Conservation (phyloP, 1,140 invertebrate species). For the Zaprionus africanus region DNA sequence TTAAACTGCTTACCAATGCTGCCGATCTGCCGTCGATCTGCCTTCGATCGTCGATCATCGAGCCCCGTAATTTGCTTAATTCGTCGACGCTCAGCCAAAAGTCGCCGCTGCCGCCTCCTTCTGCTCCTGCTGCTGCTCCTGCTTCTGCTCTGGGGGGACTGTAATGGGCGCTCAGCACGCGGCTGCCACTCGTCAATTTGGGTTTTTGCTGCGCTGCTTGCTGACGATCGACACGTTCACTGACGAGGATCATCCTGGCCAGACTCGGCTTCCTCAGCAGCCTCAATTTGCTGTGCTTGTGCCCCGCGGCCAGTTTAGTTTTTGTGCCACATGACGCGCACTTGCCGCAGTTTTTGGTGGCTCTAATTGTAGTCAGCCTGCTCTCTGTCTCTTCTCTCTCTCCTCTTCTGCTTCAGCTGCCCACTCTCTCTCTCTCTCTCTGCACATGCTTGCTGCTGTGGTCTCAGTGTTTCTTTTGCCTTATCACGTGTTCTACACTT, state of each 20-base stretch:
- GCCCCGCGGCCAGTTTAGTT: constrained; percentile 54
- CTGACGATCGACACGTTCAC: constrained; percentile 52
- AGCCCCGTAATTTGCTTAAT: constrained; percentile 79
- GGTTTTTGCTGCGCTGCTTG: constrained; percentile 2
- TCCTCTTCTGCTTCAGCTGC: neutral
- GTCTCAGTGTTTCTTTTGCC: neutral
- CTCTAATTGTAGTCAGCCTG: constrained; percentile 46
- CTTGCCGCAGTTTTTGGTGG: constrained; percentile 54
- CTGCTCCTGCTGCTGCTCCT: neutral
- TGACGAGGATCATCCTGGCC: constrained; percentile 58
- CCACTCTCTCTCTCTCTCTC: neutral
- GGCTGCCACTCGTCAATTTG: constrained; percentile 77
- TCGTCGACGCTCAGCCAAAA: constrained; percentile 72
- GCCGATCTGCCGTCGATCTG: constrained; percentile 9
- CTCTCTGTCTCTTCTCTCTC: neutral
- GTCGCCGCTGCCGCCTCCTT: constrained; percentile 11
- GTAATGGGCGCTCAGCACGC: constrained; percentile 66
- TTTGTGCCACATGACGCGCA: constrained; percentile 47
- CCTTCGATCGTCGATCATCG: constrained; percentile 19
- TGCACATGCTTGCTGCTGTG: neutral
- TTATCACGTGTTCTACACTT: neutral
- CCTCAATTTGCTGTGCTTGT: constrained; percentile 62
- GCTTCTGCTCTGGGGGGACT: neutral
- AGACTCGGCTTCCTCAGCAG: constrained; percentile 66
- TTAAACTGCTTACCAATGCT: constrained; percentile 18